Evolutionary conservation across 2,113 vertebrate genomes (phyloP), one percentile per base, ranked within the genome.

Genomic region (Lepisosteus osseus): DNA sequence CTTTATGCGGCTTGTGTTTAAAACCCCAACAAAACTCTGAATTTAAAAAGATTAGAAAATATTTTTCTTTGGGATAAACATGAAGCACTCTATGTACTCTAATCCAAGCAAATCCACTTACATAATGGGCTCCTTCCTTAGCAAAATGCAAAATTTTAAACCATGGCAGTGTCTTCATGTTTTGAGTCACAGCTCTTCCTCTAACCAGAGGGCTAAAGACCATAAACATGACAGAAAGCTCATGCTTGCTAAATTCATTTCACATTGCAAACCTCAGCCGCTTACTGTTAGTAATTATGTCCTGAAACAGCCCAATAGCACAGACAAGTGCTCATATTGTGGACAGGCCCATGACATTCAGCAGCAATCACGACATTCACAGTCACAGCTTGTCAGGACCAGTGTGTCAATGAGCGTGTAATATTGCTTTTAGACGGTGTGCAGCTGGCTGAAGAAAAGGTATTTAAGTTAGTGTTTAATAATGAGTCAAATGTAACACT

Each of bases 191-290:
- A 65, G 40, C 40, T 7, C 67, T 56, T 55, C 29, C 57, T 41
- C 29, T 29, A 29, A 29, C 29, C 29, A 29, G 57, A 69, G 14
- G 11, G 14, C 64, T 14, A 3, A 42, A 59, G 54, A 69, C 51
- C 55, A 43, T 69, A 69, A 69, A 69, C 44, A 69, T 69, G 42
- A 66, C 42, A 45, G 64, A 42, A 42, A 47, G n/a, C 43, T 45
- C 64, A 7, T 47, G 68, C 44, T 7, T 3, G 13, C 8, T 61
- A 42, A 61, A 69, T 59, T 43, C 42, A 59, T 59, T 69, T 69
- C 54, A 13, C 29, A 29, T 6, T 14, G 6, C 66, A n/a, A 29
- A 68, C 66, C 9, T 29, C 0, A 68, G 51, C n/a, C 15, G 13
- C n/a, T 3, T 68, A 44, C 47, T 17, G 66, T 47, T 9, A 12